Percentiles rank a stretch among this genome's conserved stretches.
phyloP scores from a whole-genome alignment of 1,140 invertebrate genomes.

The Orius insidiosus region DNA sequence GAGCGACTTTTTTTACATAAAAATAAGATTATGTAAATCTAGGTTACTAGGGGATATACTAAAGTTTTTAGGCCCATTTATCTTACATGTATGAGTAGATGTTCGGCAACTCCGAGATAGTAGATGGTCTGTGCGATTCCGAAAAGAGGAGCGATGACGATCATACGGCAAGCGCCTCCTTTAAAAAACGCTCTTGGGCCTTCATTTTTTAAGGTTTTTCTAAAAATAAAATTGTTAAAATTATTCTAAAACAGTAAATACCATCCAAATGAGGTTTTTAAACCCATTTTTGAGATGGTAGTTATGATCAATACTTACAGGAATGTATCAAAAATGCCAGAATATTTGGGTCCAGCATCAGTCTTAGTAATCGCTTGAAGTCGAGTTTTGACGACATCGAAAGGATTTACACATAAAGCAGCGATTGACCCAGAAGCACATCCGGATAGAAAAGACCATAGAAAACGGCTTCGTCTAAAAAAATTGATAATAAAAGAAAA shows the following conservation, averaged over 20 bases:
- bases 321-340: conserved; percentile 76
- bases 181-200: conserved; percentile 92
- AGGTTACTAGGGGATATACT: too few species aligned
- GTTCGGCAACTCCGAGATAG: conserved; percentile 90
- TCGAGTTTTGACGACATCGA: conserved; percentile 96
- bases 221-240: conserved; percentile 31
- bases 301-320: conserved; percentile 37
- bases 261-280: not conserved
- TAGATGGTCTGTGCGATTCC: conserved; percentile 99
- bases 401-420: conserved; percentile 83
- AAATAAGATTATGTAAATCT: too few species aligned
- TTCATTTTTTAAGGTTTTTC: conserved; percentile 79
- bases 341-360: conserved; percentile 59
- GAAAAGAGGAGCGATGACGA: conserved; percentile 96
- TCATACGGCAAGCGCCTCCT: conserved; percentile 91
- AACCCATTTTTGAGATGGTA: not conserved
- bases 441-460: conserved; percentile 86
- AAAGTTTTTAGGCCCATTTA: not conserved
- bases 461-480: conserved; percentile 56
- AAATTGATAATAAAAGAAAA: conserved; percentile 8
- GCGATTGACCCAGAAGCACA: conserved; percentile 77
- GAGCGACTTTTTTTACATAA: too few species aligned
- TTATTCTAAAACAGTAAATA: too few species aligned
- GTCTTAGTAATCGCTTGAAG: conserved; percentile 83
- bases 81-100: conserved; percentile 36